These are phyloP conservation scores for Neoseiulus cucumeris DNA, from an alignment of 1,140 invertebrate genomes.

Conservation along the genomic window DNA sequence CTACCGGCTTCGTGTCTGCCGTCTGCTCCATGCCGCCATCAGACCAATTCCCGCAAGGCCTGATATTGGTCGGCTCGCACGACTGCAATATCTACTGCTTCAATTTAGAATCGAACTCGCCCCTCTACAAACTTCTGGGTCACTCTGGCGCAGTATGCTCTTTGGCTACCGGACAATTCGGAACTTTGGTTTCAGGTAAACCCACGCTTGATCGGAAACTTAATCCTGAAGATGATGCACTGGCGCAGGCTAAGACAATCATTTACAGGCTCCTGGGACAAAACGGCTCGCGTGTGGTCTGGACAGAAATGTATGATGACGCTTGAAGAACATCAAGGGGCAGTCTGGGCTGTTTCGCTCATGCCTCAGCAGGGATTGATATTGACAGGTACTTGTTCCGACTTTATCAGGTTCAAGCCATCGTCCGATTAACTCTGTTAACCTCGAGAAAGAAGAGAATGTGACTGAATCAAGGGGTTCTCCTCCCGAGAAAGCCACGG, in stretches of 20 bases:
- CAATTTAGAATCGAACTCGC: constrained; percentile 35
- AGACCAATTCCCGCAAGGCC: constrained; percentile 43
- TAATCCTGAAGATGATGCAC: no score
- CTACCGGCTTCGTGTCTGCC: constrained; percentile 62
- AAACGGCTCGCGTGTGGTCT: constrained; percentile 58
- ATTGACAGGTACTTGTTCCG: constrained; percentile 37
- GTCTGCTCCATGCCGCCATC: constrained; percentile 50
- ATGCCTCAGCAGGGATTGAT: constrained; percentile 36
- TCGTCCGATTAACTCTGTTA: no score
- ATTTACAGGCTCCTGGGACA: constrained; percentile 70
- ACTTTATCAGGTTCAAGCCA: no score
- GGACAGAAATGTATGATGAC: constrained; percentile 33
- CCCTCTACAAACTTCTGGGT: constrained; percentile 41
- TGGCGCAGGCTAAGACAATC: no score
- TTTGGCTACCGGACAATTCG: constrained; percentile 36
- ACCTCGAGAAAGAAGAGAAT: no score
- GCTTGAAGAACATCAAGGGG: constrained; percentile 49
- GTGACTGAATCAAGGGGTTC: no score
- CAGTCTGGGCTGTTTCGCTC: constrained; percentile 65
- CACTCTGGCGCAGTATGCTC: constrained; percentile 58
- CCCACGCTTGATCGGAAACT: no score
- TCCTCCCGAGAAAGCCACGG: no score
- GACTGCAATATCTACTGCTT: constrained; percentile 63
- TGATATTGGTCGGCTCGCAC: constrained; percentile 70
- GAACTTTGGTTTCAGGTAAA: constrained; percentile 32